Evolutionary conservation across 2,113 vertebrate genomes (phyloP), one percentile per base, ranked within the genome.

Genomic region (Gymnobelideus leadbeateri): DNA sequence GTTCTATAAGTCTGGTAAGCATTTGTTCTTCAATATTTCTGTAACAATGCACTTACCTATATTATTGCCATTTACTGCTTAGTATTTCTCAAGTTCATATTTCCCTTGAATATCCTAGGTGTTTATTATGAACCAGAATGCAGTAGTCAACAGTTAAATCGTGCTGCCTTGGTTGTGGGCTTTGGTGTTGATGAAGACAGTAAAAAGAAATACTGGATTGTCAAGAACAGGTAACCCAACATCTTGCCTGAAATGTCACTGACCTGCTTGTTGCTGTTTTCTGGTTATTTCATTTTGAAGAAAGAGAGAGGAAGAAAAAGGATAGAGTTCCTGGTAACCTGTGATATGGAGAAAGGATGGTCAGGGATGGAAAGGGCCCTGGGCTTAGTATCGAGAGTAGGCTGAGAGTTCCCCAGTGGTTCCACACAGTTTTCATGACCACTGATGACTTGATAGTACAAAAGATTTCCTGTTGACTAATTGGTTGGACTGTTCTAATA

Each of bases 121-220:
- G 99, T 99, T 97, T 99, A 99, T 97, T 99, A 98, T 31, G 99
- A 99, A 24, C 98, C 99, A 47, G 97, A 99, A 0, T 99, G 99
- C 98, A 99, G 99, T 98, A 99, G 99, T 31, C 97, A 99, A 95
- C 98, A 99, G 6, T 96, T 99, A 92, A 98, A 99, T 98, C 99
- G 99, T 92, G 99, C 99, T 1, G 99, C 99, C 93, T 98, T 99
- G 95, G 98, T 98, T n/a, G 99, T 99, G 51, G 99, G 99, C 21
- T 99, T 99, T 91, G 99, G 99, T 53, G 99, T 96, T 93, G 95
- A 99, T 90, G 98, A 98, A 0, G 93, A 98, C 92, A 98, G 99
- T 54, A 99, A 99, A 3, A 99, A 99, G 57, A 99, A 99, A 94
- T 99, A 98, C 95, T 99, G 99, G 99, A 99, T 99, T 92, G 99